Conservation (phyloP, 2,888 invertebrate species). For the Amblyjoppa fuscipennis region DNA sequence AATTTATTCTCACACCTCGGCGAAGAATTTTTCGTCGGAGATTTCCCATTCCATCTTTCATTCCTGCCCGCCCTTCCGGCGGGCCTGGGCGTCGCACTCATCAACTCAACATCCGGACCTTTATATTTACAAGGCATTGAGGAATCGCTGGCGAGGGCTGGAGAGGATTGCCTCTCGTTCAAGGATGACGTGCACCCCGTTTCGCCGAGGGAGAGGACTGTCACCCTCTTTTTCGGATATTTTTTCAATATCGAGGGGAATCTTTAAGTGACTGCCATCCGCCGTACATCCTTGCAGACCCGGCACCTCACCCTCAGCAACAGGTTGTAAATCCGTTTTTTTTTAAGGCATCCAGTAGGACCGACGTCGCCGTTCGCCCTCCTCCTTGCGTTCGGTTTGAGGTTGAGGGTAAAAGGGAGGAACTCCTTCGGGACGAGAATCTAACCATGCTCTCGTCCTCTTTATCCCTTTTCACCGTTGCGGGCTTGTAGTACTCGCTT, state of each 20-base stretch:
- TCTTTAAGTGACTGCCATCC: constrained; percentile 83
- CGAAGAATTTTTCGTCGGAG: constrained; percentile 51
- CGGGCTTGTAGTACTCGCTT: constrained; percentile 61
- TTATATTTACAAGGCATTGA: constrained; percentile 82
- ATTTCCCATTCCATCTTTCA: constrained; percentile 26
- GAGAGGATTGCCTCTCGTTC: constrained; percentile 60
- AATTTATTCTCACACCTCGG: constrained; percentile 57
- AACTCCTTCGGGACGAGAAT: constrained; percentile 81
- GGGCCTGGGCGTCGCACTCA: constrained; percentile 68
- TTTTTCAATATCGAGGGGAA: constrained; percentile 86
- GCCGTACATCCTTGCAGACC: constrained; percentile 42
- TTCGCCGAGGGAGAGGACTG: constrained; percentile 63
- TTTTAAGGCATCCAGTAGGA: constrained; percentile 66
- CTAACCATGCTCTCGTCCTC: constrained; percentile 69
- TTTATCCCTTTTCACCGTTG: constrained; percentile 69
- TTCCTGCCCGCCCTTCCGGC: constrained; percentile 14
- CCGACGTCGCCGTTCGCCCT: constrained; percentile 50
- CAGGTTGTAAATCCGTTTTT: constrained; percentile 83
- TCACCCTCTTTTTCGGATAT: constrained; percentile 82
- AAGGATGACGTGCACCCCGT: constrained; percentile 42
- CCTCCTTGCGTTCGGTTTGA: constrained; percentile 79
- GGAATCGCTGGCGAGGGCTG: constrained; percentile 73
- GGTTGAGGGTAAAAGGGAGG: constrained; percentile 82
- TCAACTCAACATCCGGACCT: constrained; percentile 81
- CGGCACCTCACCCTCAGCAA: constrained; percentile 78